Percentiles rank a stretch among this genome's conserved stretches.
phyloP scores from a whole-genome alignment of 2,113 vertebrate genomes.

The Thalassarche chlororhynchos region DNA sequence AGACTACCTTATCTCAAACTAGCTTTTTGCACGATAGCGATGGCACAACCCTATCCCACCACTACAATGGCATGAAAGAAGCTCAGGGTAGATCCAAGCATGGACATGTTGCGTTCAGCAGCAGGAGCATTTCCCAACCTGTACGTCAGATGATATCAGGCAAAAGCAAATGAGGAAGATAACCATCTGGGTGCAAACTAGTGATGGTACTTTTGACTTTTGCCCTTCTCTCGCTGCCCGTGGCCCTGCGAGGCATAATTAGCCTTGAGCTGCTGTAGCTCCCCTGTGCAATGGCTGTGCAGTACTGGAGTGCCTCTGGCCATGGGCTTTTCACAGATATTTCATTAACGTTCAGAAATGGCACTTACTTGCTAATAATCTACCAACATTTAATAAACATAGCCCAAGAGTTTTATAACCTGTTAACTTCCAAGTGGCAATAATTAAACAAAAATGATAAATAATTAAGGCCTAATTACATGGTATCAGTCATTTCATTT shows the following conservation, averaged over 20 bases:
- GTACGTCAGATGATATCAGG: neutral
- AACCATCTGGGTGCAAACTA: neutral
- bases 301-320: neutral
- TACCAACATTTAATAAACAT: conserved; percentile 78
- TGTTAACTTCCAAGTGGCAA: conserved; percentile 81
- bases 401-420: conserved; percentile 81
- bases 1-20: neutral
- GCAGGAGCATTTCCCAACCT: neutral
- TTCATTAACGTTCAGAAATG: conserved; percentile 64
- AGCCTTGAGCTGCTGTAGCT: neutral
- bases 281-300: neutral
- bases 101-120: accelerated
- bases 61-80: accelerated
- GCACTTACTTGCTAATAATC: conserved; percentile 67
- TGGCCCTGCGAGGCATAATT: neutral
- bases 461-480: conserved; percentile 84
- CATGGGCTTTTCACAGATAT: conserved; percentile 52
- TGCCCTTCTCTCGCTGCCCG: neutral
- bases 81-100: neutral
- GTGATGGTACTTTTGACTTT: neutral
- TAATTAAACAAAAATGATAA: conserved; percentile 86
- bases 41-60: neutral
- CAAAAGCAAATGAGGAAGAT: neutral
- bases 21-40: neutral
- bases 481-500: conserved; percentile 79